Conservation (phyloP, 1,140 invertebrate genomes). For the Episyrphus balteatus region DNA sequence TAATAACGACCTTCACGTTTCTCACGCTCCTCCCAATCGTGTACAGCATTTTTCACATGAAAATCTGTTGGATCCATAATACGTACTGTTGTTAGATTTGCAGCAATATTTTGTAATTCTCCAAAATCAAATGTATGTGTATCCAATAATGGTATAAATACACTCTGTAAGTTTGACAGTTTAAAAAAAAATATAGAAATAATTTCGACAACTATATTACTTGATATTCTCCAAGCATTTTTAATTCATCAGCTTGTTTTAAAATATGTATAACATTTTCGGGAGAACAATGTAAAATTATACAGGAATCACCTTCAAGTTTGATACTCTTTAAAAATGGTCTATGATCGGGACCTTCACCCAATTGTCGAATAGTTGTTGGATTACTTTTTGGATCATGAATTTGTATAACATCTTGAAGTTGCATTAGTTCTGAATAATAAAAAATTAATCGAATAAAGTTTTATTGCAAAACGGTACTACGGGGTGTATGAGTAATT, state of each 20-base stretch:
- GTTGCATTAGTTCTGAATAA: slow-evolving; percentile 61
- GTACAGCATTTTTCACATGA: slow-evolving; percentile 36
- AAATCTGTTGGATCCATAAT: slow-evolving; percentile 53
- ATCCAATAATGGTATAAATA: slow-evolving; percentile 50
- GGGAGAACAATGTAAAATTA: slow-evolving; percentile 67
- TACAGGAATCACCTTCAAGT: slow-evolving; percentile 53
- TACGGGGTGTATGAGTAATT: too few relatives aligned
- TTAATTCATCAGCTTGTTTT: slow-evolving; percentile 67
- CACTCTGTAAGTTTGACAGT: slow-evolving; percentile 30
- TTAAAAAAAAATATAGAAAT: neutral
- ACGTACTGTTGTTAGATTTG: slow-evolving; percentile 64
- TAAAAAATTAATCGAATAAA: too few relatives aligned
- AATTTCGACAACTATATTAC: slow-evolving; percentile 15
- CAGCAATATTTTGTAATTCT: slow-evolving; percentile 48
- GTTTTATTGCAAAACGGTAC: too few relatives aligned
- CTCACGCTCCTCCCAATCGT: slow-evolving; percentile 41
- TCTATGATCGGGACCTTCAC: slow-evolving; percentile 51
- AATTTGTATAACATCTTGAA: slow-evolving; percentile 72
- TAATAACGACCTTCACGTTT: slow-evolving; percentile 23
- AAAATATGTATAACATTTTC: slow-evolving; percentile 56
- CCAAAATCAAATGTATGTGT: slow-evolving; percentile 59
- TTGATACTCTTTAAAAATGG: slow-evolving; percentile 69
- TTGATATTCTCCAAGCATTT: slow-evolving; percentile 67
- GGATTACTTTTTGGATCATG: slow-evolving; percentile 44
- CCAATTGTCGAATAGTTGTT: slow-evolving; percentile 48